Evolutionary conservation across 2,888 invertebrate genomes (phyloP), one percentile per base, ranked within the genome.

Genomic region (Melipona bicolor): DNA sequence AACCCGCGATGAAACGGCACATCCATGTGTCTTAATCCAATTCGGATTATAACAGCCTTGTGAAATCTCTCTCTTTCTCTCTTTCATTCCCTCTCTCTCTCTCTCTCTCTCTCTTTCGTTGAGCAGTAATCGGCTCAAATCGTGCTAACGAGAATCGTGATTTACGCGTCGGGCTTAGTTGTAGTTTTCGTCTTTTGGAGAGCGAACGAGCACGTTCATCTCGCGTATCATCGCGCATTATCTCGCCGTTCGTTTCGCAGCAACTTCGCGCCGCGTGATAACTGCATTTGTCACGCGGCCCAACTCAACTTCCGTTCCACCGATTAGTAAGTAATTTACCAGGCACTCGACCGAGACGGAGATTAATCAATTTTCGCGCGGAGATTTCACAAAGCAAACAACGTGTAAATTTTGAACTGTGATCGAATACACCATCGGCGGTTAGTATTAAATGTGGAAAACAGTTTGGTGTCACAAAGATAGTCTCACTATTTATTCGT

Each of bases 131-230:
- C 85, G 81, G 85, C 84, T 86, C 85, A 84, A 90, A 90, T 85
- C 86, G 81, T 19, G 87, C 88, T 89, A 91, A 91, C 88, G 90
- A 91, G 91, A 85, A 89, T 87, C 86, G 87, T 90, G 87, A 90
- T 91, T 91, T 90, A 90, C 89, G 86, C 79, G 85, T 72, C 73
- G 68, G 59, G 75, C 68, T 65, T 71, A 49, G 81, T n/a, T 62
- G 36, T 50, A 85, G 74, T 83, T 83, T 87, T 88, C 87, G 75
- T 71, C 83, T 79, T 79, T 32, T 67, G 59, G 27, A 56, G 59
- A 27, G 62, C 43, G 27, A 52, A 13, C 21, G 4, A 32, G 59
- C 62, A 36, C 70, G 72, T 77, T 84, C 68, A n/a, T 69, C 71
- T 32, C 80, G 69, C 77, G 52, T 81, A 88, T 84, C 88, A 79